These are phyloP conservation scores for Callopanchax toddi DNA, from an alignment of 2,113 vertebrate genomes.

Conservation along the genomic window DNA sequence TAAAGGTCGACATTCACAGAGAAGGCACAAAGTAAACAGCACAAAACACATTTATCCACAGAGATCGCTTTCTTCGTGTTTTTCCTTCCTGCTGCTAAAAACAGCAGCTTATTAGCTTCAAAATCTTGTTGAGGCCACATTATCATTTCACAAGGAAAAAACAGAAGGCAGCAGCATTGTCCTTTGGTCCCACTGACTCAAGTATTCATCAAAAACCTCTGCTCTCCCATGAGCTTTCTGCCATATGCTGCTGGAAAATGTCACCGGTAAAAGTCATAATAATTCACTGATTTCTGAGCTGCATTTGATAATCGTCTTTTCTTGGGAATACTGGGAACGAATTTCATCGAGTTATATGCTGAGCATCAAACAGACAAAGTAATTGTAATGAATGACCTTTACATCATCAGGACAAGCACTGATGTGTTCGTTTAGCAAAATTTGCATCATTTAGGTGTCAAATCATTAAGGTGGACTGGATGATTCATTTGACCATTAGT, in stretches of 20 bases:
- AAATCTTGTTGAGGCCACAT: constrained; percentile 81
- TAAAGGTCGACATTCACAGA: not conserved
- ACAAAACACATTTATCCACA: not conserved
- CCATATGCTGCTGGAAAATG: constrained; percentile 98
- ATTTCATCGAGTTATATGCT: constrained; percentile 86
- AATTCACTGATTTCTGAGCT: constrained; percentile 93
- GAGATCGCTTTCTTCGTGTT: constrained; percentile 2
- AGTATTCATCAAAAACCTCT: constrained; percentile 94
- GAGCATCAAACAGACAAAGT: constrained; percentile 83
- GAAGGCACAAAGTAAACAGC: not conserved
- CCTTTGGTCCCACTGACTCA: constrained; percentile 88
- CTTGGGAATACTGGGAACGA: constrained; percentile 86
- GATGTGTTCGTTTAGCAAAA: constrained; percentile 24
- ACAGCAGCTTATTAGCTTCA: constrained; percentile 60
- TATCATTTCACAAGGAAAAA: constrained; percentile 95
- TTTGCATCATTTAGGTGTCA: too few relatives aligned
- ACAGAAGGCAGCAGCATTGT: constrained; percentile 90
- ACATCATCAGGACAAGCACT: not conserved
- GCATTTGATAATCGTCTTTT: constrained; percentile 94
- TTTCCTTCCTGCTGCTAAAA: constrained; percentile 33
- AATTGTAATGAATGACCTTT: constrained; percentile 79
- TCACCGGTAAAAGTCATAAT: constrained; percentile 98
- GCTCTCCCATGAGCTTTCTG: constrained; percentile 92
- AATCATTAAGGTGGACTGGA: too few relatives aligned
- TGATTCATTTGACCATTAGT: too few relatives aligned